These are phyloP conservation scores for Murina feae DNA, from an alignment of 2,113 vertebrate species.

Conservation along the genomic window DNA sequence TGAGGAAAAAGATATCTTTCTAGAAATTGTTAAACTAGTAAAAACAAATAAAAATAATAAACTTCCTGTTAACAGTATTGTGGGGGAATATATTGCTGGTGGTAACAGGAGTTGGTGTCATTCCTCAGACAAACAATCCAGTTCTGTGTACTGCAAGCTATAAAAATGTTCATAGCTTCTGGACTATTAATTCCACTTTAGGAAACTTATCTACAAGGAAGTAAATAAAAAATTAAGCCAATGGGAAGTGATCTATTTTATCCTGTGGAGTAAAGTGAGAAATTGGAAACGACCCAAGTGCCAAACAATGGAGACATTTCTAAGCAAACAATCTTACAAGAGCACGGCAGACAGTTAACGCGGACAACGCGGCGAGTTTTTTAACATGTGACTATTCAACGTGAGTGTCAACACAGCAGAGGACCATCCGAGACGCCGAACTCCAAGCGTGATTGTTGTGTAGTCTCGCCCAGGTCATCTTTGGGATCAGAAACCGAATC, in stretches of 20 bases:
- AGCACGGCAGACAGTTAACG: not conserved
- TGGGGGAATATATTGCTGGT: not conserved
- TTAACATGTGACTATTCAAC: not conserved
- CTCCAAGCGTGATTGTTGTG: not conserved
- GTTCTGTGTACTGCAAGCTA: not conserved
- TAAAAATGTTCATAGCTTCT: not conserved
- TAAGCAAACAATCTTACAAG: not conserved
- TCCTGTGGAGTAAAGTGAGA: not conserved
- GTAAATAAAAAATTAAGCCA: slow-evolving; percentile 10
- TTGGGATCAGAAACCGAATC: not conserved
- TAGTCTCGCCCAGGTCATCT: not conserved
- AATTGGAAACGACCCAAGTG: not conserved
- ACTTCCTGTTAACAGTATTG: not conserved
- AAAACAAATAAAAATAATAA: slow-evolving; percentile 29
- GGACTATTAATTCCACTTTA: not conserved
- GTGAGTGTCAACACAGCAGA: not conserved
- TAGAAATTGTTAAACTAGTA: not conserved
- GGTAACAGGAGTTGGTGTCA: not conserved
- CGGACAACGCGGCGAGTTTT: not conserved
- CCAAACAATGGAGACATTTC: slow-evolving; percentile 16
- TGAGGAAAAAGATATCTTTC: not conserved
- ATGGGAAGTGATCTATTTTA: not conserved
- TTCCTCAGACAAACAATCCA: not conserved
- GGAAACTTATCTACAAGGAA: slow-evolving; percentile 37
- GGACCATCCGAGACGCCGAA: not conserved